Percentiles rank a stretch among this genome's conserved stretches.
Conservation (phyloP, 2,797 vertebrate genomes). For the Calcarius lapponicus region DNA sequence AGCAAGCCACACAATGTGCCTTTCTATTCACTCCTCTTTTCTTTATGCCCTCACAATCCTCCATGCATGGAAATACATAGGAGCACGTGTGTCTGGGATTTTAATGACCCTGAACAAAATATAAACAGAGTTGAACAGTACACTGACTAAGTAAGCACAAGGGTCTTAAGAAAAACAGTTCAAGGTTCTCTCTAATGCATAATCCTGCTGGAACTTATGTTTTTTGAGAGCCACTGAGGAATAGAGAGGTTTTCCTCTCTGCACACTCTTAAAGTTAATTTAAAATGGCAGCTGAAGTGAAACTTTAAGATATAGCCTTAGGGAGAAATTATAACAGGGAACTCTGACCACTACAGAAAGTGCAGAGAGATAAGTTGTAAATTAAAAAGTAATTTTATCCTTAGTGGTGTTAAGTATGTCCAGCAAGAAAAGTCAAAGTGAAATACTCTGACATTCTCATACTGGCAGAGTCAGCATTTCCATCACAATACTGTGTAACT, state of each 20-base stretch:
- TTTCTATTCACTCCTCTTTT: not conserved
- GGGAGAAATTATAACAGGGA: constrained; percentile 46
- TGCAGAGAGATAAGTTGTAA: constrained; percentile 56
- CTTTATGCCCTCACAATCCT: not conserved
- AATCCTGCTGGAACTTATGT: constrained; percentile 59
- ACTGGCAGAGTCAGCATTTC: constrained; percentile 2
- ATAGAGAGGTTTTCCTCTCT: constrained; percentile 53
- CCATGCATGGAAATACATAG: not conserved
- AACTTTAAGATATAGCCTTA: constrained; percentile 41
- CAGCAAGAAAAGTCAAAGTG: constrained; percentile 11
- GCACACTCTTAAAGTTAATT: constrained; percentile 65
- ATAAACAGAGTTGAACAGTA: constrained; percentile 57
- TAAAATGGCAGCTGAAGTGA: constrained; percentile 59
- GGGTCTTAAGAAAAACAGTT: constrained; percentile 61
- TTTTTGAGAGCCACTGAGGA: constrained; percentile 61
- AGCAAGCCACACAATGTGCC: not conserved
- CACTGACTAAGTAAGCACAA: constrained; percentile 36
- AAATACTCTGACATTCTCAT: not conserved
- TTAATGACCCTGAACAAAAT: constrained; percentile 54
- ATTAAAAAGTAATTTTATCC: constrained; percentile 62
- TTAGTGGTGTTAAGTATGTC: constrained; percentile 23
- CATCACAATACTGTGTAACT: not conserved
- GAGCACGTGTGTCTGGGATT: constrained; percentile 32
- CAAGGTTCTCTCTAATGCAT: constrained; percentile 56
- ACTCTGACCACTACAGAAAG: constrained; percentile 50